These are phyloP conservation scores for Patella depressa DNA, from an alignment of 2,888 invertebrate genomes.

Conservation along the genomic window DNA sequence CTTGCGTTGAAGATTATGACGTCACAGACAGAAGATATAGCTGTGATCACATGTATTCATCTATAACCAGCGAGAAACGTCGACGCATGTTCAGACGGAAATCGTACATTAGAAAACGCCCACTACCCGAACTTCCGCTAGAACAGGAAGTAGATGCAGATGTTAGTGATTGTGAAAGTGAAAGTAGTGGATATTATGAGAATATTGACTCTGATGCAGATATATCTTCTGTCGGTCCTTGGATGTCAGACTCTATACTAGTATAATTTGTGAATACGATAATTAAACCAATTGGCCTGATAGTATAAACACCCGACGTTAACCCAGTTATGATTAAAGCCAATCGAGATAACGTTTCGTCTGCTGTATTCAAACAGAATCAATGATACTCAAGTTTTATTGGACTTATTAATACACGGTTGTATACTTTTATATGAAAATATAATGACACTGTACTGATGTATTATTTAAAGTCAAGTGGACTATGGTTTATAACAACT, in stretches of 20 bases:
- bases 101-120: neutral
- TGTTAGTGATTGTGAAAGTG: neutral
- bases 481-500: too few relatives aligned
- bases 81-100: neutral
- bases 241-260: neutral
- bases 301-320: too few relatives aligned
- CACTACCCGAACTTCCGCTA: neutral
- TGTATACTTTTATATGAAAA: too few relatives aligned
- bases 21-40: neutral
- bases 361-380: too few relatives aligned
- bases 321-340: too few relatives aligned
- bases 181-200: conserved; percentile 6
- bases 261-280: neutral
- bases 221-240: neutral
- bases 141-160: neutral
- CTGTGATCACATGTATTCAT: neutral
- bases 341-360: too few relatives aligned
- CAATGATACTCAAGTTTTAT: too few relatives aligned
- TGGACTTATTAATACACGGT: too few relatives aligned
- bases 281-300: too few relatives aligned
- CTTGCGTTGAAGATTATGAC: neutral
- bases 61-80: neutral
- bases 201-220: neutral
- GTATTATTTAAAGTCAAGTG: too few relatives aligned
- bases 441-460: too few relatives aligned